Base-by-base conservation (phyloP, 2,888 invertebrate genomes). In the Stegophylla sp. region DNA sequence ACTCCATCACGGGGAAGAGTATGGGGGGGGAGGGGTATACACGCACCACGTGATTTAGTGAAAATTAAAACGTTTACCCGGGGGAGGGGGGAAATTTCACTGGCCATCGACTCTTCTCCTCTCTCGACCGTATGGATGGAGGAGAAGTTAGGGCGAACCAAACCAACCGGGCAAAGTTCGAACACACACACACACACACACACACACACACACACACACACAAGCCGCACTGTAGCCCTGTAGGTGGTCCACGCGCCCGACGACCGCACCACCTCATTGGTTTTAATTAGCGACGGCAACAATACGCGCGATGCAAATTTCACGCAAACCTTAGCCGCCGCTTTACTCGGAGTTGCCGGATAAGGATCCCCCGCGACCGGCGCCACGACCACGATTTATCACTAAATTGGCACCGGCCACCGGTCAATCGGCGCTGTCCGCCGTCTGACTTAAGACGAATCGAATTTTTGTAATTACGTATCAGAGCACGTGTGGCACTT, bases 241-340 rank as follows among this genome's bases (percentile, higher is more conserved):
- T n/a, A n/a, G n/a, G n/a, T n/a, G n/a, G n/a, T n/a, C 56, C 56
- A 43, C 23, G 59, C 45, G 13, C 28, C 45, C 13, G 26, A 74
- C 74, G 61, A 74, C 73, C 73, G 28, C 45, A 45, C 45, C 61
- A 73, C 61, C 61, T 74, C 74, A 63, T 74, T 63, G 74, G 51
- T 75, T 75, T 75, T 75, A 75, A 75, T 75, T 75, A 75, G 63
- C 51, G 51, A 63, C 23, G 63, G 20, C 20, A 75, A 76, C 76
- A 76, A 76, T 67, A 66, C 43, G n/a, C n/a, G n/a, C n/a, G 45
- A 76, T 76, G 76, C 66, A 76, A 76, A 76, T 76, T 76, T 53
- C 17, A 53, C 26, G 76, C 66, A 51, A 48, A 48, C 74, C 74
- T 56, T 72, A 59, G 41, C 59, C 23, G 23, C 23, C 63, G 20